phyloP scores from a whole-genome alignment of 2,113 vertebrate genomes.

The Riparia riparia region DNA sequence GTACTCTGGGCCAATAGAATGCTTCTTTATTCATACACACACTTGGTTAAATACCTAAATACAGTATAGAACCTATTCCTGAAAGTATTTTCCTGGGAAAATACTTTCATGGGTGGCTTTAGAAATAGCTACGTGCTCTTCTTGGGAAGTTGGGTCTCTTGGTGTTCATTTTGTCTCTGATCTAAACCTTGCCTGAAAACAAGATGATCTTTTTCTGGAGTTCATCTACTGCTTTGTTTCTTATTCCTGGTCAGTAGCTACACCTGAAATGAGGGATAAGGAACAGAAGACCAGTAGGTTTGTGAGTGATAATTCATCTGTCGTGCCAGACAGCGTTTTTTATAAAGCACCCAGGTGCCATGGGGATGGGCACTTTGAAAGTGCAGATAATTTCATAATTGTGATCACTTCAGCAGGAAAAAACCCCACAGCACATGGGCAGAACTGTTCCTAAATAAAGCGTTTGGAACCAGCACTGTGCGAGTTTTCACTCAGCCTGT shows the following conservation, averaged over 20 bases:
- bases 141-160: constrained; percentile 21
- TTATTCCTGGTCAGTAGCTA: neutral
- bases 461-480: neutral
- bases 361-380: neutral
- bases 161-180: neutral
- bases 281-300: neutral
- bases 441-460: constrained; percentile 55
- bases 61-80: constrained; percentile 16
- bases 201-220: constrained; percentile 8
- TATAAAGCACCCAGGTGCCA: neutral
- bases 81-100: neutral
- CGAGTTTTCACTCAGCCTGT: neutral
- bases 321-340: neutral
- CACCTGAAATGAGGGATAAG: neutral
- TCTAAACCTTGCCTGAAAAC: constrained; percentile 18
- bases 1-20: neutral
- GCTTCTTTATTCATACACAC: neutral
- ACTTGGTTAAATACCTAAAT: neutral
- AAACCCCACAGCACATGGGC: neutral
- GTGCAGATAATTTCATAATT: neutral
- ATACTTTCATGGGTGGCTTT: neutral
- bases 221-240: neutral
- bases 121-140: constrained; percentile 25
- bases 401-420: neutral
- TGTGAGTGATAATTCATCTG: neutral